Conservation (phyloP, 2,888 invertebrate genomes). For the Catocala sponsa region DNA sequence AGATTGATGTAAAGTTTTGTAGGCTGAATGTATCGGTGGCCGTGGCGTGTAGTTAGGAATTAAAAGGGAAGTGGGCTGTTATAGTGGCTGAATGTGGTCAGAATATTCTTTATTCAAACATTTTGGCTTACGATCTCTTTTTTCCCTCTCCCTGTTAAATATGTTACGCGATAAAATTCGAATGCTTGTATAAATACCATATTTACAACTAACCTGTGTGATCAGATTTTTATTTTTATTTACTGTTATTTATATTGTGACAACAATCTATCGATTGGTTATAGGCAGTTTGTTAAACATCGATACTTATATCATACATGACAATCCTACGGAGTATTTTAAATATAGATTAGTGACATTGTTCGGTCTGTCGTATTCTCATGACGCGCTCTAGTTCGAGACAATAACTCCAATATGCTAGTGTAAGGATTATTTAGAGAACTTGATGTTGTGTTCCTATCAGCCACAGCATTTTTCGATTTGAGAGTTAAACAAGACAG, state of each 20-base stretch:
- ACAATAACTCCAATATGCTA: conserved; percentile 34
- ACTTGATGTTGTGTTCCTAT: too few species aligned
- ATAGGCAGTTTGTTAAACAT: too few species aligned
- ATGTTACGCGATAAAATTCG: not conserved
- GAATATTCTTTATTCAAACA: conserved; percentile 9
- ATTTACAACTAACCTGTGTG: conserved; percentile 2
- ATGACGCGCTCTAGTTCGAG: conserved; percentile 31
- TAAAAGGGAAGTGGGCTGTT: conserved; percentile 10
- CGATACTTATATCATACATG: not conserved
- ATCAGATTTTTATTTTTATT: conserved; percentile 1
- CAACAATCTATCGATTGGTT: too few species aligned
- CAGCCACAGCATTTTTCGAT: too few species aligned
- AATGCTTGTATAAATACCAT: not conserved
- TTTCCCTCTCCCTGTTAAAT: conserved; percentile 2
- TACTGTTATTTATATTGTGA: not conserved
- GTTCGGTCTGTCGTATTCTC: conserved; percentile 9
- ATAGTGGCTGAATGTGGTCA: conserved; percentile 26
- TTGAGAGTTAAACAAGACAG: too few species aligned
- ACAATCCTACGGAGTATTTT: conserved; percentile 14
- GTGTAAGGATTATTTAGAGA: not conserved
- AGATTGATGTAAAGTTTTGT: conserved; percentile 2
- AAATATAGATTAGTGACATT: conserved; percentile 5
- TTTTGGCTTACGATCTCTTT: conserved; percentile 24
- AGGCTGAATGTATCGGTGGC: conserved; percentile 11
- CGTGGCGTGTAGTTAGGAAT: conserved; percentile 14